A percentile compares a stretch with the other conserved stretches of the same genome.
These are phyloP conservation scores for Ceuthmochares aereus DNA, from an alignment of 2,113 vertebrate species.

Conservation along the genomic window DNA sequence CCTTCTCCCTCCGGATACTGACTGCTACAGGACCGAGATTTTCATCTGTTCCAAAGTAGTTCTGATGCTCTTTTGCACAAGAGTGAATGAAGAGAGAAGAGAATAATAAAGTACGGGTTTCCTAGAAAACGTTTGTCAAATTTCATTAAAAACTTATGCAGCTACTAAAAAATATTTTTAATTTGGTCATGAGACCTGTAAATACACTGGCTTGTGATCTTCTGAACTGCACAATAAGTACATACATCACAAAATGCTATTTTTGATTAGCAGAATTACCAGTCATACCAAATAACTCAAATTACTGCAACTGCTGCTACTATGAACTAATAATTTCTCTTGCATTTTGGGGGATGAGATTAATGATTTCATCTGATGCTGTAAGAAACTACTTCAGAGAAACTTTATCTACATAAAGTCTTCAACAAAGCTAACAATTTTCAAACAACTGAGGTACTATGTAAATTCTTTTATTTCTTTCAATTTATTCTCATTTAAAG, in stretches of 20 bases:
- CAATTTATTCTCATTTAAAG: neutral
- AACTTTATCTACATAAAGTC: neutral
- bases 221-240: neutral
- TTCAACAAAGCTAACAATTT: neutral
- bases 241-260: neutral
- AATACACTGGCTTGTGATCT: neutral
- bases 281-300: neutral
- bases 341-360: neutral
- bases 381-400: neutral
- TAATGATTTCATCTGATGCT: neutral
- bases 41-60: constrained; percentile 97
- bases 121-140: neutral
- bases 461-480: neutral
- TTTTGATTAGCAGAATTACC: neutral
- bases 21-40: constrained; percentile 94
- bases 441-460: neutral
- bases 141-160: neutral
- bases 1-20: constrained; percentile 91
- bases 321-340: neutral
- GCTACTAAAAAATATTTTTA: neutral
- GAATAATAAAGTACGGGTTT: neutral
- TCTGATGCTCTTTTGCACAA: constrained; percentile 89
- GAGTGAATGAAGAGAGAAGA: neutral
- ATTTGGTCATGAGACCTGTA: neutral
- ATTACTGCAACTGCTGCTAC: neutral